These are phyloP conservation scores for Archilochus colubris DNA, from an alignment of 2,113 vertebrate species.

Conservation along the genomic window DNA sequence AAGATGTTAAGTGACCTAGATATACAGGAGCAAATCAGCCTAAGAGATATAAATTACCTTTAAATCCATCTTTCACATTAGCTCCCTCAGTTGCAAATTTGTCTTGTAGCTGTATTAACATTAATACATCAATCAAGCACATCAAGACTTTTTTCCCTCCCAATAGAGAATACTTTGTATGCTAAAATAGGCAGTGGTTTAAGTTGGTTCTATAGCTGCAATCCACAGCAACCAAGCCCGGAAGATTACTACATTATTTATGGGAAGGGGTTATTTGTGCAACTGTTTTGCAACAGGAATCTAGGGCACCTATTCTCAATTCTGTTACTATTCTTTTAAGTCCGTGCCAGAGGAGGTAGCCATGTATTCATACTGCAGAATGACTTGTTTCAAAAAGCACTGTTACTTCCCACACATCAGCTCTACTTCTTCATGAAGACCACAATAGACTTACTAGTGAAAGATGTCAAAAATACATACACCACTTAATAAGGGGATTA, in stretches of 20 bases:
- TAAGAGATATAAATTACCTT: slow-evolving; percentile 46
- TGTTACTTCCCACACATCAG: neutral
- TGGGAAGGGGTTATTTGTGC: slow-evolving; percentile 58
- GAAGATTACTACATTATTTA: slow-evolving; percentile 66
- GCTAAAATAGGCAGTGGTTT: slow-evolving; percentile 33
- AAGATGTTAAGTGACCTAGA: slow-evolving; percentile 53
- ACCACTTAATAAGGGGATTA: neutral
- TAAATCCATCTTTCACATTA: slow-evolving; percentile 38
- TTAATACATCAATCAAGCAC: slow-evolving; percentile 38
- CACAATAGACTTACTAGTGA: neutral
- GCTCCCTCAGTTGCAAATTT: slow-evolving; percentile 4
- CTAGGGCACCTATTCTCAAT: slow-evolving; percentile 32
- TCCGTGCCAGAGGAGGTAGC: neutral
- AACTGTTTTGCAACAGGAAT: slow-evolving; percentile 57
- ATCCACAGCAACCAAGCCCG: slow-evolving; percentile 32
- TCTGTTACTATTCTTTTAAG: slow-evolving; percentile 19
- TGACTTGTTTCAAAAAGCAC: neutral
- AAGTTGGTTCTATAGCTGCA: slow-evolving; percentile 45
- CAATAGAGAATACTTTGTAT: neutral
- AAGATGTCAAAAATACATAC: neutral
- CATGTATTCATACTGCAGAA: neutral
- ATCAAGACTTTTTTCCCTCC: neutral
- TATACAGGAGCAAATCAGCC: slow-evolving; percentile 38
- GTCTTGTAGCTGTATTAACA: slow-evolving; percentile 37
- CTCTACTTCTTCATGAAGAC: neutral